A percentile compares a stretch with the other conserved stretches of the same genome.
These are phyloP conservation scores for Phyllostomus hastatus DNA, from an alignment of 2,113 vertebrate genomes.

Conservation along the genomic window DNA sequence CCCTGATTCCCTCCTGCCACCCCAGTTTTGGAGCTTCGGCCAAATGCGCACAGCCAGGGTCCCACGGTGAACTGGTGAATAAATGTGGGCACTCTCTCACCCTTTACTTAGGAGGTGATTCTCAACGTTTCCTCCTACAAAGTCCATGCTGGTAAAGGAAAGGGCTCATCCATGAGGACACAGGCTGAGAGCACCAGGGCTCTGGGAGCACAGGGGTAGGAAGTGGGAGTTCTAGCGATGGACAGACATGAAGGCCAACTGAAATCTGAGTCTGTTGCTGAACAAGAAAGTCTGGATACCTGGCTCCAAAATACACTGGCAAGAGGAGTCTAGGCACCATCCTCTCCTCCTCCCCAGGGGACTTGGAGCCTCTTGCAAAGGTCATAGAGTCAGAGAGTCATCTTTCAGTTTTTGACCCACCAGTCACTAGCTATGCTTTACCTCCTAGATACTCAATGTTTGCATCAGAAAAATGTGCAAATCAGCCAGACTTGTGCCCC, in stretches of 20 bases:
- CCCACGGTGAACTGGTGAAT: neutral
- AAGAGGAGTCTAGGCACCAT: neutral
- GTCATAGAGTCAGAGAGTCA: neutral
- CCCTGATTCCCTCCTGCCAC: neutral
- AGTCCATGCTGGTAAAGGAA: neutral
- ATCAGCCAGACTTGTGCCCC: neutral
- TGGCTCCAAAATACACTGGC: neutral
- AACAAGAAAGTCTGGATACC: accelerated
- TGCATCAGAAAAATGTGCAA: neutral
- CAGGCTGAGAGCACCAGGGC: neutral
- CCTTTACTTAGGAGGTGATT: neutral
- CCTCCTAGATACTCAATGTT: neutral
- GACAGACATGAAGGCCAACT: neutral
- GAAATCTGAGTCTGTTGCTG: neutral
- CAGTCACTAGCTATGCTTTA: neutral
- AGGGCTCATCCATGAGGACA: neutral
- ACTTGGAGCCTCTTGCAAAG: neutral
- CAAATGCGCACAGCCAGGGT: neutral
- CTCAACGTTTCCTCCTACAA: neutral
- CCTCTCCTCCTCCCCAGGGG: neutral
- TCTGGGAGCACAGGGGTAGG: neutral
- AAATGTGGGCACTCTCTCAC: neutral
- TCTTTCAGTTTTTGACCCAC: neutral
- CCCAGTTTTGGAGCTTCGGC: neutral
- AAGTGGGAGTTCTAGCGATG: neutral